Base-by-base conservation (phyloP, 2,888 invertebrate genomes). In the Cheilosia vulpina region DNA sequence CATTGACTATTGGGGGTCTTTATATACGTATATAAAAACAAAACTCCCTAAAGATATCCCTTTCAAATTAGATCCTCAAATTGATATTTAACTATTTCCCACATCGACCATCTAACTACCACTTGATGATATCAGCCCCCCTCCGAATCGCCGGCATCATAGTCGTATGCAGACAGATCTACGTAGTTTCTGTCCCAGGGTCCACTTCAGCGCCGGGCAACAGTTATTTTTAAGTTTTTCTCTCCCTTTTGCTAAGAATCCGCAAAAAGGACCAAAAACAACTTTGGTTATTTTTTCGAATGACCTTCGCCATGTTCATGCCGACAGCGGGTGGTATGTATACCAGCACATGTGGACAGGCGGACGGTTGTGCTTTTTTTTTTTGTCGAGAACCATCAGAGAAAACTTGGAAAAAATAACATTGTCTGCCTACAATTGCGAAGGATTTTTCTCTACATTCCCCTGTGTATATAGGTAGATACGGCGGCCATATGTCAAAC, bases 181-280 rank as follows among this genome's bases (percentile, higher is more conserved):
- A n/a, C 11, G 24, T 75, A 69, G 68, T 75, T 75, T 11, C 43
- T 58, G 63, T 52, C 53, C 50, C 66, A 52, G 69, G 47, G 27
- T 58, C 58, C 62, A 17, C 34, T 52, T 73, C 52, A 79, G 73
- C 73, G 73, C 84, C 43, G 73, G 69, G 84, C 84, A 84, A 83
- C 83, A 84, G 84, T 84, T 84, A 75, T 84, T 80, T 75, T 76
- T 60, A 69, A 65, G 13, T 75, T 62, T 69, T 65, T 58, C 55
- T 34, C 24, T 41, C 31, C 53, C n/a, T 45, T 71, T 43, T 53
- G 34, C 52, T 43, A 27, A 76, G 65, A 75, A 43, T 45, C 79
- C 31, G 45, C n/a, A 69, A 75, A 60, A 75, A 53, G 41, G 60
- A 72, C 60, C 47, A 55, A 62, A 55, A 58, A 47, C 38, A 60